These are phyloP conservation scores for Eulemur rufifrons DNA, from an alignment of 2,113 vertebrate genomes.

Conservation along the genomic window DNA sequence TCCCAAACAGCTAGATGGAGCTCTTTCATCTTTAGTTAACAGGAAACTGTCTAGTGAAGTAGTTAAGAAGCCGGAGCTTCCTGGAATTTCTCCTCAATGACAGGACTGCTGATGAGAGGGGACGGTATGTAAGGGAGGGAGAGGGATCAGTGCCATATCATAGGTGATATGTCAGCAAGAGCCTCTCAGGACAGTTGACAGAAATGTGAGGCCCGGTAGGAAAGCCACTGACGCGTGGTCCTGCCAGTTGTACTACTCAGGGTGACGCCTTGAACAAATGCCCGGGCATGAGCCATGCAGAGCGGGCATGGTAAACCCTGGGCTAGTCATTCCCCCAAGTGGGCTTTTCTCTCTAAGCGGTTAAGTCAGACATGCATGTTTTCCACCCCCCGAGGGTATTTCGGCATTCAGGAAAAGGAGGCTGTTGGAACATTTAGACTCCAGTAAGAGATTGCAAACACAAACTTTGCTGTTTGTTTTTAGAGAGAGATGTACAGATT, in stretches of 20 bases:
- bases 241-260: background rate
- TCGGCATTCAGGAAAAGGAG: background rate
- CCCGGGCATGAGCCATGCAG: background rate
- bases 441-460: background rate
- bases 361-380: background rate
- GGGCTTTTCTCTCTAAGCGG: background rate
- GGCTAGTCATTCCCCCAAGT: background rate
- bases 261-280: background rate
- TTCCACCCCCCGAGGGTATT: background rate
- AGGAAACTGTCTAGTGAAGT: conserved; percentile 13
- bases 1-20: conserved; percentile 76
- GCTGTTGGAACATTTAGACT: background rate
- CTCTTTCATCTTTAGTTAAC: conserved; percentile 71
- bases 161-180: background rate
- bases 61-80: background rate
- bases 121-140: background rate
- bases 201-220: fast-evolving
- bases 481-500: background rate
- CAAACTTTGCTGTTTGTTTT: background rate
- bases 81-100: background rate
- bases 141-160: background rate
- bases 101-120: background rate
- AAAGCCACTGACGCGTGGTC: background rate
- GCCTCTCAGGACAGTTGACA: background rate
- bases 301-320: fast-evolving